Conservation (phyloP, 2,797 vertebrate genomes). For the Bradypodion ventrale region DNA sequence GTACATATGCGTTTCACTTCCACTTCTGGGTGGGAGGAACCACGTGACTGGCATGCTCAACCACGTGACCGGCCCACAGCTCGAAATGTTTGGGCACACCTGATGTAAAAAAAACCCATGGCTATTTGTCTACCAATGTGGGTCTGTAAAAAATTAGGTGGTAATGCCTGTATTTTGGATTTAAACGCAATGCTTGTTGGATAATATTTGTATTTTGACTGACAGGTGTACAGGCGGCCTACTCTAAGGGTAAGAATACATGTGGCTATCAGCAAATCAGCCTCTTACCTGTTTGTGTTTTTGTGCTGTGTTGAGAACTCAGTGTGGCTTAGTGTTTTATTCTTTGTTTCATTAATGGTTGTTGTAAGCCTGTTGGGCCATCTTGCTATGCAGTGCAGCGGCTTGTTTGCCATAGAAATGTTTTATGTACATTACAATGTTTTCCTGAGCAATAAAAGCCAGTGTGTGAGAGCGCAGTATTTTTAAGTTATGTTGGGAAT, state of each 20-base stretch:
- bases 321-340: slow-evolving; percentile 65
- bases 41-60: too few relatives aligned
- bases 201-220: slow-evolving; percentile 83
- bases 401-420: slow-evolving; percentile 73
- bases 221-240: slow-evolving; percentile 90
- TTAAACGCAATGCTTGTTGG: slow-evolving; percentile 54
- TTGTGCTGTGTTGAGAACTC: slow-evolving; percentile 71
- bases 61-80: too few relatives aligned
- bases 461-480: slow-evolving; percentile 54
- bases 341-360: slow-evolving; percentile 67
- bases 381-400: slow-evolving; percentile 70
- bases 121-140: too few relatives aligned
- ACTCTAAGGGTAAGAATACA: slow-evolving; percentile 86
- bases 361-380: slow-evolving; percentile 63
- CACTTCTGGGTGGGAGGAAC: too few relatives aligned
- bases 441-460: slow-evolving; percentile 66
- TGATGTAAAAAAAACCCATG: too few relatives aligned
- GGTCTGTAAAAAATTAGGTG: background rate
- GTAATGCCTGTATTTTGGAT: slow-evolving; percentile 46
- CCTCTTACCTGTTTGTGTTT: slow-evolving; percentile 75
- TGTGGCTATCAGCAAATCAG: slow-evolving; percentile 69
- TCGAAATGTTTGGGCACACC: too few relatives aligned
- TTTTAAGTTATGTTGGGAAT: slow-evolving; percentile 59
- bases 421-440: slow-evolving; percentile 68
- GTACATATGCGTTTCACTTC: too few relatives aligned